Evolutionary conservation across 1,140 invertebrate species (phyloP).

Genomic region (Rhyzopertha dominica): DNA sequence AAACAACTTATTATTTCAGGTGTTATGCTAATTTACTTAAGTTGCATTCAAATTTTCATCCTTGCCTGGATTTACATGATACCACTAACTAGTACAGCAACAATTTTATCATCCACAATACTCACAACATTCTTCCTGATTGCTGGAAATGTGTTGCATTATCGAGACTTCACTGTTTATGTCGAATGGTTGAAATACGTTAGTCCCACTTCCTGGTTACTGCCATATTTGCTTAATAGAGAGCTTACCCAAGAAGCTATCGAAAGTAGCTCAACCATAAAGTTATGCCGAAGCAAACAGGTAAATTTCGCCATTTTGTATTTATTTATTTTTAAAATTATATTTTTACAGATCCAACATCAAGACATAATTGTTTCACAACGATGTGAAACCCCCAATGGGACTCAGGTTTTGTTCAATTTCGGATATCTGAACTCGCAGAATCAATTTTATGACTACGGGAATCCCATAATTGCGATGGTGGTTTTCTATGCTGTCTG

Average conservation of each 20-base stretch:
- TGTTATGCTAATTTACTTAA: slow-evolving; percentile 73
- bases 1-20: slow-evolving; percentile 49
- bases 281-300: slow-evolving; percentile 64
- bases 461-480: slow-evolving; percentile 53
- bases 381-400: slow-evolving; percentile 69
- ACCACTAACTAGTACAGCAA: slow-evolving; percentile 54
- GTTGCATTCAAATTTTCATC: slow-evolving; percentile 64
- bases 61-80: slow-evolving; percentile 62
- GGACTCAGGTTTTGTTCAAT: slow-evolving; percentile 63
- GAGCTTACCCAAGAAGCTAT: slow-evolving; percentile 63
- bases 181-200: slow-evolving; percentile 61
- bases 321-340: slow-evolving; percentile 10
- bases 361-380: slow-evolving; percentile 78
- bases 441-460: slow-evolving; percentile 45
- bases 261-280: slow-evolving; percentile 50
- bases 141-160: slow-evolving; percentile 68
- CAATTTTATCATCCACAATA: slow-evolving; percentile 57
- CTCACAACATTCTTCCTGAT: slow-evolving; percentile 59
- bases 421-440: slow-evolving; percentile 49
- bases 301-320: slow-evolving; percentile 36
- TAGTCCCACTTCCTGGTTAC: slow-evolving; percentile 71
- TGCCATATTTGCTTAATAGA: slow-evolving; percentile 60
- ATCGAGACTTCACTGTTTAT: slow-evolving; percentile 62
- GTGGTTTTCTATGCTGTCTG: slow-evolving; percentile 55
- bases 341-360: slow-evolving; percentile 60